Evolutionary conservation across 92 coral and sea anemone species (phyloP), one percentile per base, ranked within the genome.

Genomic region (Zoanthus solanderi): DNA sequence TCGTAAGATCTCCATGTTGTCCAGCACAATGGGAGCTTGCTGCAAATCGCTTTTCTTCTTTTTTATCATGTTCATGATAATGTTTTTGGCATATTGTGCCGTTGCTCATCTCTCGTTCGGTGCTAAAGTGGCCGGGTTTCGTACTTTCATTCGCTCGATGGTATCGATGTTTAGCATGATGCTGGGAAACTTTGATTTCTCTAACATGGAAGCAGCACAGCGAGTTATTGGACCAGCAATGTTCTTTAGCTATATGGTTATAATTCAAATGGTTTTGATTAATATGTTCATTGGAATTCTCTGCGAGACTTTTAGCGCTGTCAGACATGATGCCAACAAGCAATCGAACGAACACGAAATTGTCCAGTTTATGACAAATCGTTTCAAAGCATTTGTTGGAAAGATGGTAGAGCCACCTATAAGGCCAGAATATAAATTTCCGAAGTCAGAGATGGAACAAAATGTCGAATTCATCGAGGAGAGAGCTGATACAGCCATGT

Each of bases 291-390:
- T 96, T 37, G 98, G 98, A 17, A 96, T 96, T 56, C 96, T 96
- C 82, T 87, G 98, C 74, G 98, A 96, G 5, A 89, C 88, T 44
- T 94, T 94, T 65, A 87, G 86, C 53, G 84, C 78, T 18, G 98
- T 96, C 69, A 94, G 96, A 61, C 61, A 75, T 16, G 98, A 96
- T 69, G 85, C 96, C 18, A 77, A 87, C 5, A 93, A 92, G 74
- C 98, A 96, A 54, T 90, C 95, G 15, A 96, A 95, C 85, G 98
- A 96, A 18, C 96, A 93, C 83, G 98, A 96, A 83, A 95, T 96
- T 30, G 87, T 95, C 23, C 94, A 95, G 16, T 96, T 95, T 87
- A 95, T 96, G 92, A 60, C 87, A 28, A 94, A 90, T 77, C 95
- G 92, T 61, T 58, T 96, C 31, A 92, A 92, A 60, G 88, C 95